A percentile compares a stretch with the other conserved stretches of the same genome.
phyloP scores from a whole-genome alignment of 2,113 vertebrate genomes.

The Rhegmatorhina hoffmannsi region DNA sequence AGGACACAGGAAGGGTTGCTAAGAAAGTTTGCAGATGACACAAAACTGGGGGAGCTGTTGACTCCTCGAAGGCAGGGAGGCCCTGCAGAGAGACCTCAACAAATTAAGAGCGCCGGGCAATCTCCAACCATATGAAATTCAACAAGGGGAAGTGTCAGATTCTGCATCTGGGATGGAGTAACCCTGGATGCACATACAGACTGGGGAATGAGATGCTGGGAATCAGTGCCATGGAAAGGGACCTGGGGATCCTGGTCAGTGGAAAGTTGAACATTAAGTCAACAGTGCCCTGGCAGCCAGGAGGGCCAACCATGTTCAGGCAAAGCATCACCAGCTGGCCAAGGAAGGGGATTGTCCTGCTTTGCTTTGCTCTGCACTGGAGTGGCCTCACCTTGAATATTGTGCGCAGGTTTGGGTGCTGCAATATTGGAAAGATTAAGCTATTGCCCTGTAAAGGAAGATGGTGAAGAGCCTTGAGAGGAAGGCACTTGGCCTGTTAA shows the following conservation, averaged over 20 bases:
- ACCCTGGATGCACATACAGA: rapidly evolving
- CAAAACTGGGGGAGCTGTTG: not conserved
- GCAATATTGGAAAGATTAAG: not conserved
- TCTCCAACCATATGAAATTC: not conserved
- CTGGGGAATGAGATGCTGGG: not conserved
- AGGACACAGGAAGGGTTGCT: not conserved
- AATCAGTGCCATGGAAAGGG: rapidly evolving
- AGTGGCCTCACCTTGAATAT: rapidly evolving
- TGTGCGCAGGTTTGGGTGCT: not conserved
- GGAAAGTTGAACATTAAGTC: not conserved
- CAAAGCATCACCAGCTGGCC: rapidly evolving
- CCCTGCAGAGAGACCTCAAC: not conserved
- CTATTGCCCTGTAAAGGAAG: not conserved
- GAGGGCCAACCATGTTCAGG: rapidly evolving
- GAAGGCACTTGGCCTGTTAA: not conserved
- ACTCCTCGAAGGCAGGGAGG: rapidly evolving
- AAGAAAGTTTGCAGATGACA: not conserved
- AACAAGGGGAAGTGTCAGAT: not conserved
- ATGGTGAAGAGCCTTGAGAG: not conserved
- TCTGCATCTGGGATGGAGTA: not conserved
- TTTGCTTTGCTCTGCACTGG: not conserved
- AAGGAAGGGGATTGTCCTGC: not conserved
- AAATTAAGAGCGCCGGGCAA: not conserved
- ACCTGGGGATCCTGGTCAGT: rapidly evolving
- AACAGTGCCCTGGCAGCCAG: not conserved